These are phyloP conservation scores for Coenobita brevimanus DNA, from an alignment of 1,140 invertebrate genomes.

Conservation along the genomic window DNA sequence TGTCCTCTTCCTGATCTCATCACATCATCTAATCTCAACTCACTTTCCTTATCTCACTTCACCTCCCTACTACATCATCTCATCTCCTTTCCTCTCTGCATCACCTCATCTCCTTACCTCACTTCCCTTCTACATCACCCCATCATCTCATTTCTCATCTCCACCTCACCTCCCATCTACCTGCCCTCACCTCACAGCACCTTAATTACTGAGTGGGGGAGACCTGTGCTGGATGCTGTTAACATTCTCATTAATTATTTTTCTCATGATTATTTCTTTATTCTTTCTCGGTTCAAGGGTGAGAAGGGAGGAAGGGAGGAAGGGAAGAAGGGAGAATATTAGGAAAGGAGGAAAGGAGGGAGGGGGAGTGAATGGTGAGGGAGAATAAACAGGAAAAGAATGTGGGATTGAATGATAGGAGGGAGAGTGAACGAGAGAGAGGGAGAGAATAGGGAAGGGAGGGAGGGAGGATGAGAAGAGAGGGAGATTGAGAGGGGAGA, in stretches of 20 bases:
- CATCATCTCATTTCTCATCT: no score
- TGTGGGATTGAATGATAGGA: background rate
- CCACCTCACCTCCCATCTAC: background rate
- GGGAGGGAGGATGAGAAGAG: background rate
- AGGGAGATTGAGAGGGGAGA: background rate
- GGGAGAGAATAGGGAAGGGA: background rate
- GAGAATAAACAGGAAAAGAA: background rate
- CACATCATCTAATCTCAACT: no score
- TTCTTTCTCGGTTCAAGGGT: background rate
- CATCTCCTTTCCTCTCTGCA: no score
- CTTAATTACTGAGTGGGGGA: no score
- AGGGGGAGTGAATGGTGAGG: background rate
- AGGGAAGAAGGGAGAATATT: background rate
- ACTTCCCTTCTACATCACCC: no score
- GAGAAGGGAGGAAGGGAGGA: background rate
- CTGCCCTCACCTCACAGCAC: background rate
- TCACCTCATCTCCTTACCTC: no score
- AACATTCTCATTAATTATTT: no score
- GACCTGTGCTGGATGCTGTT: no score
- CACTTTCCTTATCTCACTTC: background rate
- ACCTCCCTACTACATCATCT: no score
- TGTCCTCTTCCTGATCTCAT: no score
- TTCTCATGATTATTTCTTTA: background rate
- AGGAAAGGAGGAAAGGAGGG: background rate
- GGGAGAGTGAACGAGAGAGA: background rate